Evolutionary conservation across 2,113 vertebrate species (phyloP), one percentile per base, ranked within the genome.

Genomic region (Eolophus roseicapilla): DNA sequence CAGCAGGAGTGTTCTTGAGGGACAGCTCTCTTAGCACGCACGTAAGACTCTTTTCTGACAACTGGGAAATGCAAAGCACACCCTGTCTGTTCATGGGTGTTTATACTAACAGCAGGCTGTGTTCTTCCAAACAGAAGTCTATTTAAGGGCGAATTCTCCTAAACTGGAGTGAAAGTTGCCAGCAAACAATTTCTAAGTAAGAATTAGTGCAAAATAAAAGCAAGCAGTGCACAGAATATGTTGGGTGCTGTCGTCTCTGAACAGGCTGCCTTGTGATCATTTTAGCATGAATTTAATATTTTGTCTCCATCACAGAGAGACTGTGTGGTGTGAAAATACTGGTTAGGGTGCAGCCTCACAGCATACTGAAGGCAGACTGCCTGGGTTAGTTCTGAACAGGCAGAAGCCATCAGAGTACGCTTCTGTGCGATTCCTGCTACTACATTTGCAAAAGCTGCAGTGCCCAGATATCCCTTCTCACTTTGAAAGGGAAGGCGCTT

Each of bases 371-470:
- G 14, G 49, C 77, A 91, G 91, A 67, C 17, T 39, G 47, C 35
- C 37, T 9, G 25, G 31, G 14, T 59, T 47, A 41, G n/a, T 9
- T 77, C 28, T n/a, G 63, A 63, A 33, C 0, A 4, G n/a, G 59
- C 47, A 41, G 52, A 44, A 86, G 17, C n/a, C 67, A 15, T 23
- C 11, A 43, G 31, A 35, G 15, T 18, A 10, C 0, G 0, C 12
- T 49, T 43, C 28, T 24, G 14, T 5, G 18, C 1, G 3, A 24
- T 9, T 76, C 29, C 13, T 71, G 35, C 57, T 29, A 29, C 46
- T 24, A 21, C 43, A 53, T 31, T 53, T 23, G 65, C 59, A 73
- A 67, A 71, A 73, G 28, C n/a, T 86, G 63, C 5, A 9, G 12
- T 4, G 1, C 11, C 3, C 17, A 35, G 37, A 29, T 73, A 37